Conservation (phyloP, 2,797 vertebrate species). For the Alfaro cultratus region DNA sequence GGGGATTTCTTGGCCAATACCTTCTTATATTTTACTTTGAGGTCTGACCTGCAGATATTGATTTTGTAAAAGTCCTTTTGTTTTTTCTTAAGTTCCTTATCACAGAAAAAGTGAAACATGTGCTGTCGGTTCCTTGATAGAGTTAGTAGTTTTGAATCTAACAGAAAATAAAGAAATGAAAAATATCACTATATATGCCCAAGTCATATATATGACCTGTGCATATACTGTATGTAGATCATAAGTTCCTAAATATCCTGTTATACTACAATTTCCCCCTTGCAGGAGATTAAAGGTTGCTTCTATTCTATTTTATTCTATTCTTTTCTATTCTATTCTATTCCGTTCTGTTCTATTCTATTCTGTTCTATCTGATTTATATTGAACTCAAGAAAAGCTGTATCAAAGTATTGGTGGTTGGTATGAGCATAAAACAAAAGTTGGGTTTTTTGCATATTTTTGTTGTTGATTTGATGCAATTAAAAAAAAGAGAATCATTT, state of each 20-base stretch:
- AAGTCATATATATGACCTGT: too few relatives aligned
- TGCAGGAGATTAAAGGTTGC: too few relatives aligned
- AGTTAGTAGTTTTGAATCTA: not conserved
- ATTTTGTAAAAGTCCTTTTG: not conserved
- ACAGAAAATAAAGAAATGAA: not conserved
- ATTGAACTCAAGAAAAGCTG: not conserved
- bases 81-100: not conserved
- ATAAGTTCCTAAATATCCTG: not conserved
- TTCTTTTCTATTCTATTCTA: not conserved
- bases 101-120: not conserved
- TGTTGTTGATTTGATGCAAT: not conserved
- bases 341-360: too few relatives aligned
- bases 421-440: not conserved
- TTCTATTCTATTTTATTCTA: too few relatives aligned
- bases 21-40: not conserved
- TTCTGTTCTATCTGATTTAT: not conserved
- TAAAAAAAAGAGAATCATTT: not conserved
- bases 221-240: not conserved
- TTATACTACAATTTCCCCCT: too few relatives aligned
- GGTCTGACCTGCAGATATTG: not conserved
- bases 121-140: not conserved
- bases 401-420: not conserved
- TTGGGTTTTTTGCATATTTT: not conserved
- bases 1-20: not conserved
- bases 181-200: not conserved